Percentiles rank a stretch among this genome's conserved stretches.
These are phyloP conservation scores for Acropternis orthonyx DNA, from an alignment of 2,797 vertebrate genomes.

Conservation along the genomic window DNA sequence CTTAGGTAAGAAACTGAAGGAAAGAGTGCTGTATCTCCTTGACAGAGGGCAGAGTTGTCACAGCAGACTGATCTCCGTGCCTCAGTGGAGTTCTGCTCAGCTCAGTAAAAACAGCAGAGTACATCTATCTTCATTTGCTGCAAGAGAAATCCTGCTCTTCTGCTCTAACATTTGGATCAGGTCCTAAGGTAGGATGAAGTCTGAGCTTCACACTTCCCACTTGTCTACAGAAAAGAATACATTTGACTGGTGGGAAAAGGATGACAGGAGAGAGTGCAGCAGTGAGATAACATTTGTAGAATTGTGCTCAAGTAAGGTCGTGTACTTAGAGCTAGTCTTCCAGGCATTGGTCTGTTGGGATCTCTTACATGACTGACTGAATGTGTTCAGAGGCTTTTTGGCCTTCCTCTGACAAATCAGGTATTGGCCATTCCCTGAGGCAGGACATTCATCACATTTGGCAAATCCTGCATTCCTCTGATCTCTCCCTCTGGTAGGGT, in stretches of 20 bases:
- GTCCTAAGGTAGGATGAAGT: slow-evolving; percentile 18
- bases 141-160: slow-evolving; percentile 8
- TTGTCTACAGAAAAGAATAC: not conserved
- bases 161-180: not conserved
- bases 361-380: not conserved
- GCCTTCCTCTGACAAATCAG: slow-evolving; percentile 1
- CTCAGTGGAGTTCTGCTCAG: not conserved
- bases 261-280: slow-evolving; percentile 14
- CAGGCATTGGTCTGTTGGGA: not conserved
- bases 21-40: slow-evolving; percentile 9
- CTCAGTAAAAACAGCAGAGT: not conserved
- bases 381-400: not conserved
- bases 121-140: slow-evolving; percentile 28
- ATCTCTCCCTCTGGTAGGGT: slow-evolving; percentile 2
- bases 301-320: not conserved
- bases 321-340: not conserved
- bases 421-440: slow-evolving; percentile 6
- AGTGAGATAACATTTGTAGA: not conserved
- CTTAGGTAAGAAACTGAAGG: not conserved
- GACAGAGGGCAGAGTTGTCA: not conserved
- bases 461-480: slow-evolving; percentile 6
- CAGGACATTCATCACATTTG: not conserved
- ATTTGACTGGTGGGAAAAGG: not conserved
- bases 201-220: slow-evolving; percentile 9
- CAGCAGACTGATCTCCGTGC: slow-evolving; percentile 24